A percentile compares a stretch with the other conserved stretches of the same genome.
Evolutionary conservation across 2,113 vertebrate species (phyloP).

Genomic region (Corythaixoides concolor): DNA sequence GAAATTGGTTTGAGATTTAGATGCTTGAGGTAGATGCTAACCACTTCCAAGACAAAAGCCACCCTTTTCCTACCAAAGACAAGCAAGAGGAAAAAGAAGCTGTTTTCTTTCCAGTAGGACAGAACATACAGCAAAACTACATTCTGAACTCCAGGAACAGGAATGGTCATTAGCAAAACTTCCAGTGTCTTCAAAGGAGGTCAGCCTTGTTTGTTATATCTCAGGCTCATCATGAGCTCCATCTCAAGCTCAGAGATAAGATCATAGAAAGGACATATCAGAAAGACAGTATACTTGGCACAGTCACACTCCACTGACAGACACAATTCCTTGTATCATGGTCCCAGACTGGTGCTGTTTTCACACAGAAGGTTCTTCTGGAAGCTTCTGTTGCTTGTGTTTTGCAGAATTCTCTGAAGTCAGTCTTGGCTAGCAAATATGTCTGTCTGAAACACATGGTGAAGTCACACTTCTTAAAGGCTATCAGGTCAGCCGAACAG

Average conservation of each 20-base stretch:
- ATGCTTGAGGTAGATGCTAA: neutral
- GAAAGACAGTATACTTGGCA: neutral
- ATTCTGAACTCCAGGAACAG: neutral
- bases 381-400: conserved; percentile 2
- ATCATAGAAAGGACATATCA: neutral
- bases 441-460: conserved; percentile 4
- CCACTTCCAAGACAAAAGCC: neutral
- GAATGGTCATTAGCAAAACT: neutral
- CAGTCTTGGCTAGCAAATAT: conserved; percentile 25
- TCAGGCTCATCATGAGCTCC: neutral
- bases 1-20: neutral
- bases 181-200: neutral
- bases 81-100: neutral
- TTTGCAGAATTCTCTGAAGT: conserved; percentile 13
- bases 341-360: neutral
- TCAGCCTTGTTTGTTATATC: neutral
- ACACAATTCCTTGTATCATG: neutral
- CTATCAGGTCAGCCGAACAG: conserved; percentile 42
- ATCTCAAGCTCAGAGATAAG: neutral
- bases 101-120: neutral
- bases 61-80: neutral
- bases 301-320: conserved; percentile 18
- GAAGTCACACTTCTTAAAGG: neutral
- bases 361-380: conserved; percentile 48
- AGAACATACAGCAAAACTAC: neutral